Evolutionary conservation across 2,797 vertebrate species (phyloP).

Genomic region (Anguilla megastoma): DNA sequence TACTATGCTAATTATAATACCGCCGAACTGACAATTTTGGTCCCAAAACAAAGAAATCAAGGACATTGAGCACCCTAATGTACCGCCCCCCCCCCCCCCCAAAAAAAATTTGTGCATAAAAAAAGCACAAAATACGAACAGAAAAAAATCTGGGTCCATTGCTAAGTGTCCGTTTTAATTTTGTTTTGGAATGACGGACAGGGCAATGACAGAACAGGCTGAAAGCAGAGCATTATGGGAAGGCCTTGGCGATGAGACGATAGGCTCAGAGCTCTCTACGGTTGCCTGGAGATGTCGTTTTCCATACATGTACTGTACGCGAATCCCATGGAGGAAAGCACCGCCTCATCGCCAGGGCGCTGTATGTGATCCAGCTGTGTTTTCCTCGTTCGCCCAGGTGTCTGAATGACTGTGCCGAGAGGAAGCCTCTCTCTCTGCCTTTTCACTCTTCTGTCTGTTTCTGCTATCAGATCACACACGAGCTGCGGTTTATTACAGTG

Average conservation of each 20-base stretch:
- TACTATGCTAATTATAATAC: background rate
- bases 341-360: background rate
- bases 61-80: no score
- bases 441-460: background rate
- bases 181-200: background rate
- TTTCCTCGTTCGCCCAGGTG: background rate
- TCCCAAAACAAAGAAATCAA: no score
- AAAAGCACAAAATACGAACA: background rate
- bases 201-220: background rate
- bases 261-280: background rate
- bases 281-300: background rate
- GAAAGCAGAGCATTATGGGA: background rate
- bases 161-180: background rate
- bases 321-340: background rate
- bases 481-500: no score
- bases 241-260: background rate
- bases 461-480: background rate
- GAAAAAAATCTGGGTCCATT: background rate
- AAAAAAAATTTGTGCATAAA: background rate
- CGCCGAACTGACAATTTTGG: no score
- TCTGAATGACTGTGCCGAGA: background rate
- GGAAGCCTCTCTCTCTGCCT: background rate
- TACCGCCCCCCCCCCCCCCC: no score
- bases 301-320: background rate
- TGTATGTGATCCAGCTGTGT: background rate